Conservation (phyloP, 2,113 vertebrate species). For the Pluvianellus socialis region DNA sequence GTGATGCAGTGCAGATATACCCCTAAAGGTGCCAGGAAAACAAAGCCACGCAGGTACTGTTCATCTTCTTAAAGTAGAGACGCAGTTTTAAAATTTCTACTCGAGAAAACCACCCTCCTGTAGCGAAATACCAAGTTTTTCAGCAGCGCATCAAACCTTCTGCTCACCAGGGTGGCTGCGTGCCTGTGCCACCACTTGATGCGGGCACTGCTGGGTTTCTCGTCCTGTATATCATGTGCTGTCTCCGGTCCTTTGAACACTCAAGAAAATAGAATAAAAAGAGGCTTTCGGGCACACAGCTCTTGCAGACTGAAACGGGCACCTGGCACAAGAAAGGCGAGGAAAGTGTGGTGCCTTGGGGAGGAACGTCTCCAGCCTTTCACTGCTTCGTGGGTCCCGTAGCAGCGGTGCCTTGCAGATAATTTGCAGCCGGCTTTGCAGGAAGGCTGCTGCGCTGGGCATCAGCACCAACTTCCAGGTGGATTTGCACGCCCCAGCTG, state of each 20-base stretch:
- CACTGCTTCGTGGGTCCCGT: rapidly evolving
- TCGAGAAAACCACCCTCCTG: not conserved
- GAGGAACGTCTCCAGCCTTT: not conserved
- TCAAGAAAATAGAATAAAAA: not conserved
- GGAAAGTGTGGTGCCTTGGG: not conserved
- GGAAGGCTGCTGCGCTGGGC: not conserved
- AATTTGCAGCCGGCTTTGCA: not conserved
- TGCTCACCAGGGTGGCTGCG: not conserved
- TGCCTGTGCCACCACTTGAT: not conserved
- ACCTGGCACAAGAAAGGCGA: not conserved
- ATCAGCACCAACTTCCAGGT: not conserved
- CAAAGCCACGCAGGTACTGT: not conserved
- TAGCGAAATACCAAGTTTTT: not conserved
- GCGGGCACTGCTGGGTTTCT: not conserved
- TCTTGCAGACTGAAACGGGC: not conserved
- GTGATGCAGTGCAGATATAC: not conserved
- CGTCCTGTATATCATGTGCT: not conserved
- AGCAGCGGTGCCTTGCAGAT: too few species aligned
- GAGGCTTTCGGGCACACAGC: not conserved
- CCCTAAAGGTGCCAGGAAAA: not conserved
- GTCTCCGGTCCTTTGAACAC: not conserved
- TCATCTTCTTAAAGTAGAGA: not conserved
- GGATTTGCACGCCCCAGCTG: not conserved
- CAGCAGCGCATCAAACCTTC: not conserved
- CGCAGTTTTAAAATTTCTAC: not conserved